Evolutionary conservation across 2,797 vertebrate genomes (phyloP).

Genomic region (Valencia hispanica): DNA sequence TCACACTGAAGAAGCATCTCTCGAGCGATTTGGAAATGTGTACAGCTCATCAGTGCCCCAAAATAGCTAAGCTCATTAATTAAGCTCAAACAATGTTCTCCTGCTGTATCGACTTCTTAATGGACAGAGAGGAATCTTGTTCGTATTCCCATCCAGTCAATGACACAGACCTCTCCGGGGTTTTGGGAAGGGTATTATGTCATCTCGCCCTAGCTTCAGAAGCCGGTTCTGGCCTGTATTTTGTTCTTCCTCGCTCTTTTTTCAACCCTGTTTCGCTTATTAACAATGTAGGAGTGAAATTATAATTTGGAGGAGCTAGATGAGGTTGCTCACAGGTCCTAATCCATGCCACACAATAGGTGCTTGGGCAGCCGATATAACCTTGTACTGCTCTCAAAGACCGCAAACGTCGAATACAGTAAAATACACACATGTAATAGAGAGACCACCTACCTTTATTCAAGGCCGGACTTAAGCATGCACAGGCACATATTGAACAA

Average conservation of each 20-base stretch:
- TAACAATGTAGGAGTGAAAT: constrained; percentile 80
- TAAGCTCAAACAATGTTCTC: constrained; percentile 82
- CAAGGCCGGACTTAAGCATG: constrained; percentile 48
- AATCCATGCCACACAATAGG: constrained; percentile 39
- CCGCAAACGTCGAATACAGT: constrained; percentile 25
- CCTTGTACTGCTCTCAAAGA: constrained; percentile 24
- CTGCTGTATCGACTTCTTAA: constrained; percentile 83
- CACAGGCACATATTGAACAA: constrained; percentile 57
- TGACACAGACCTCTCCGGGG: constrained; percentile 75
- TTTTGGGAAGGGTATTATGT: constrained; percentile 78
- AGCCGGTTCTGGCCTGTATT: constrained; percentile 71
- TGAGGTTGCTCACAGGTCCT: constrained; percentile 65
- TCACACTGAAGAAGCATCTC: constrained; percentile 70
- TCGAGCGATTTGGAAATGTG: constrained; percentile 74
- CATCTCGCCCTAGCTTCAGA: constrained; percentile 79
- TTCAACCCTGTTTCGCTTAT: constrained; percentile 65
- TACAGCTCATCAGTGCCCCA: constrained; percentile 73
- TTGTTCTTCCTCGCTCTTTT: constrained; percentile 52
- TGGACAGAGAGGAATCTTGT: constrained; percentile 81
- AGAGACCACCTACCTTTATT: constrained; percentile 57
- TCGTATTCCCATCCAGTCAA: constrained; percentile 80
- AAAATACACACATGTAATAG: background rate
- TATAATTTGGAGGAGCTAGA: constrained; percentile 68
- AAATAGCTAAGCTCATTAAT: constrained; percentile 82
- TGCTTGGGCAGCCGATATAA: constrained; percentile 43